Conservation (phyloP, 2,797 vertebrate genomes). For the Argentina silus region DNA sequence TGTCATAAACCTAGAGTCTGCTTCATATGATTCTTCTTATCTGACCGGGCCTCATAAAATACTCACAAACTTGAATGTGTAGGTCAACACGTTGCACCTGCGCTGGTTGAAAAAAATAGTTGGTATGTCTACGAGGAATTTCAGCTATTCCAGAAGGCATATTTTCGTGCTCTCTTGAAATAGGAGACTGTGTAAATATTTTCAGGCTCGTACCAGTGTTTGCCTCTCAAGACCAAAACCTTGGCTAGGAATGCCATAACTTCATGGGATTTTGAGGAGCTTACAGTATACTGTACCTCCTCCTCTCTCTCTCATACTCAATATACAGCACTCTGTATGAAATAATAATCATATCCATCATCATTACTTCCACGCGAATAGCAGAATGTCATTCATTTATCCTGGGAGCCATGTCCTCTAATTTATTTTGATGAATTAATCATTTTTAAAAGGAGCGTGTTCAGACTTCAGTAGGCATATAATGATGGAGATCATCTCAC, state of each 20-base stretch:
- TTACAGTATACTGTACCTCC: not conserved
- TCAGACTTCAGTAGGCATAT: too few species aligned
- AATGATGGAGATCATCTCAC: too few species aligned
- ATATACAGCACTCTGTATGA: too few species aligned
- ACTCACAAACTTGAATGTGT: not conserved
- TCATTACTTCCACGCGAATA: too few species aligned
- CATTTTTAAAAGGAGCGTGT: too few species aligned
- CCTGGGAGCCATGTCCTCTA: too few species aligned
- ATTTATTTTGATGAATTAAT: too few species aligned
- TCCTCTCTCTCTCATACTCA: not conserved
- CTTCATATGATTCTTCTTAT: not conserved
- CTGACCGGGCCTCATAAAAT: not conserved
- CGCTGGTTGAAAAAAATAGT: conserved; percentile 13
- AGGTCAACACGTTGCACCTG: conserved; percentile 22
- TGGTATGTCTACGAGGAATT: conserved; percentile 40
- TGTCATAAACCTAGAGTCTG: not conserved
- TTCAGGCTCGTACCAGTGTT: conserved; percentile 29
- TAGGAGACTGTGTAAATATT: conserved; percentile 41
- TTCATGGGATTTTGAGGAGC: not conserved
- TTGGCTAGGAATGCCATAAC: not conserved
- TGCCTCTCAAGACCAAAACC: not conserved
- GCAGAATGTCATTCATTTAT: too few species aligned
- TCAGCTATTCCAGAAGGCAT: conserved; percentile 33
- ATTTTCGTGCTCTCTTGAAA: conserved; percentile 34
- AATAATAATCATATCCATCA: too few species aligned